phyloP scores from a whole-genome alignment of 2,888 invertebrate species.

The Poecilobothrus nobilitatus region DNA sequence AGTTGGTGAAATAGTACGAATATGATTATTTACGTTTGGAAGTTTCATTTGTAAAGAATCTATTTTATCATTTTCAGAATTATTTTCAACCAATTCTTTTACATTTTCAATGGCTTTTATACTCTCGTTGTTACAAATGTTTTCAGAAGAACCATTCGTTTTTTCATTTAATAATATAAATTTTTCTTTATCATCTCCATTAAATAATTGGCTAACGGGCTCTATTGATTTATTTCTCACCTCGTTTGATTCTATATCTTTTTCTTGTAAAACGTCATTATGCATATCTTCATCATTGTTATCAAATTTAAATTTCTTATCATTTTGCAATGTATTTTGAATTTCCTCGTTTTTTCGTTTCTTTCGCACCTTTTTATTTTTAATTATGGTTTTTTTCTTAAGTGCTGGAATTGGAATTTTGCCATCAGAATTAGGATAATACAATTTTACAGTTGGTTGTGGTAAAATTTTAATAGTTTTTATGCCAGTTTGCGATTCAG shows the following conservation, averaged over 20 bases:
- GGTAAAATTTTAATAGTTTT: conserved; percentile 18
- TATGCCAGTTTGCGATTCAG: conserved; percentile 12
- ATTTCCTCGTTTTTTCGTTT: not conserved
- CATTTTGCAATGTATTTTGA: not conserved
- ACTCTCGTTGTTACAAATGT: conserved; percentile 1
- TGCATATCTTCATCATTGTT: not conserved
- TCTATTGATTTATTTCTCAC: not conserved
- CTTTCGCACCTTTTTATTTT: conserved; percentile 12
- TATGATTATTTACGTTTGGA: conserved; percentile 11
- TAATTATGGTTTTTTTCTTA: conserved; percentile 14
- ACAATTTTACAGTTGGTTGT: conserved; percentile 19
- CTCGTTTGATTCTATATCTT: conserved; percentile 15
- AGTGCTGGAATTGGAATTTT: conserved; percentile 22
- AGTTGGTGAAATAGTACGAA: conserved; percentile 51
- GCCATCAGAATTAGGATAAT: conserved; percentile 19
- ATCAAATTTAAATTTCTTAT: not conserved
- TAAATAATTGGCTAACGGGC: too few relatives aligned
- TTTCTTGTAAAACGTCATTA: conserved; percentile 8
- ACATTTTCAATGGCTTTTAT: conserved; percentile 1
- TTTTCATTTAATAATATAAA: conserved; percentile 8
- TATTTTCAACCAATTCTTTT: not conserved
- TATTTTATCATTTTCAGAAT: not conserved
- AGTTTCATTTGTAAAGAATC: conserved; percentile 7
- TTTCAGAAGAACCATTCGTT: conserved; percentile 7
- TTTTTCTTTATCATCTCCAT: too few relatives aligned